These are phyloP conservation scores for Antheraea assamensis DNA, from an alignment of 2,888 invertebrate genomes.

Conservation along the genomic window DNA sequence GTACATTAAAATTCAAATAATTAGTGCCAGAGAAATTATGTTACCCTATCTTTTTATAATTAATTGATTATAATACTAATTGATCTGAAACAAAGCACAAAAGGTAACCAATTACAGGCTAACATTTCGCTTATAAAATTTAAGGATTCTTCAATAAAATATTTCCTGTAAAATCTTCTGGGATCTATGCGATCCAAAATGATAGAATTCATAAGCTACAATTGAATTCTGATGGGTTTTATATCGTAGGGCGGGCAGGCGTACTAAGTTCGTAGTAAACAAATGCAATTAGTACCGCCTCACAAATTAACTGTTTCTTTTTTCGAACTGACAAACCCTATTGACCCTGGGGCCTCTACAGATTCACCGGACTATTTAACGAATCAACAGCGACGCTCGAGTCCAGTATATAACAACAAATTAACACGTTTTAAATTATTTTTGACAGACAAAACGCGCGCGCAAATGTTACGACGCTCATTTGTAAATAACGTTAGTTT, in stretches of 20 bases:
- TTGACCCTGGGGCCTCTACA: too few species aligned
- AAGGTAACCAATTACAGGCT: not conserved
- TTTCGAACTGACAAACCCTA: too few species aligned
- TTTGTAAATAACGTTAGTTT: constrained; percentile 19
- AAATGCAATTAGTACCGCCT: constrained; percentile 38
- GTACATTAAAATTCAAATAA: not conserved
- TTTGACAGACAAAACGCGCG: constrained; percentile 37
- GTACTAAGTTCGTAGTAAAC: constrained; percentile 32
- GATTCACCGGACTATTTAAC: too few species aligned
- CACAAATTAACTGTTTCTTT: too few species aligned
- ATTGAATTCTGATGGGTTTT: constrained; percentile 32
- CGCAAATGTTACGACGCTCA: constrained; percentile 35
- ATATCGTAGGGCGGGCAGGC: constrained; percentile 42
- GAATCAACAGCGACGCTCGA: constrained; percentile 38
- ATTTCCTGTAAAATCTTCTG: not conserved
- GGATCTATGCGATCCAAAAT: not conserved
- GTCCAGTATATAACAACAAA: constrained; percentile 18
- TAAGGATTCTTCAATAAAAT: not conserved
- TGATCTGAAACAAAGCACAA: not conserved
- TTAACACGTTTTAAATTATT: constrained; percentile 23
- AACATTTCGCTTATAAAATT: not conserved
- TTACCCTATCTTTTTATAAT: not conserved
- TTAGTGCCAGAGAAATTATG: not conserved
- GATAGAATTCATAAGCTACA: not conserved
- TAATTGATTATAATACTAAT: not conserved